Base-by-base conservation (phyloP, 2,888 invertebrate species). In the Mystacides longicornis region DNA sequence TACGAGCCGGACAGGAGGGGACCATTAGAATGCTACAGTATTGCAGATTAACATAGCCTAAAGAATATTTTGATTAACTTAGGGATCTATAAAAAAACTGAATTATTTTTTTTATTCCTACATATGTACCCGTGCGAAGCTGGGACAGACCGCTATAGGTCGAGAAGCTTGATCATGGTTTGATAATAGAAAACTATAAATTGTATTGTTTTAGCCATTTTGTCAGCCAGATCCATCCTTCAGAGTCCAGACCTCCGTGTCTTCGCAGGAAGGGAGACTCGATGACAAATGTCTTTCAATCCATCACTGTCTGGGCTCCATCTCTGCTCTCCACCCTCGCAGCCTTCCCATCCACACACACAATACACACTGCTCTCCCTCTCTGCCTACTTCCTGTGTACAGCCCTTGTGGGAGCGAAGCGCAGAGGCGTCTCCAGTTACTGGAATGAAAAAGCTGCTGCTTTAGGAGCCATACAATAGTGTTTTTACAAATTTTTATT, bases 211-310 rank as follows among this genome's bases (percentile, higher is more conserved):
- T n/a, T n/a, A n/a, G n/a, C 37, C 37, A 37, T 37, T 37, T 37
- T 16, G 37, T 14, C 16, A 16, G 3, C 14, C n/a, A n/a, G 37
- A 37, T 37, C 14, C 37, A 37, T 37, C 37, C 14, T n/a, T 16
- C 14, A 37, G n/a, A 7, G 14, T 14, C 14, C 3, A 14, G 14
- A 37, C 4, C 14, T 37, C 14, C 14, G 16, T 3, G 14, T 23
- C 23, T 20, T 33, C 3, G 23, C 23, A n/a, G 48, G 52, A 49
- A 49, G 73, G 74, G 69, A 71, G 71, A 74, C 76, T 78, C 80
- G 81, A 83, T 83, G 82, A 83, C 82, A 81, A 82, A 83, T 82
- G 77, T 74, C 70, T 71, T 74, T 71, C 81, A 79, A 83, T 83
- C 79, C 80, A 81, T 83, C 83, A 82, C 79, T 81, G 83, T 81